Conservation (phyloP, 2,888 invertebrate species). For the Nebria brevicollis region DNA sequence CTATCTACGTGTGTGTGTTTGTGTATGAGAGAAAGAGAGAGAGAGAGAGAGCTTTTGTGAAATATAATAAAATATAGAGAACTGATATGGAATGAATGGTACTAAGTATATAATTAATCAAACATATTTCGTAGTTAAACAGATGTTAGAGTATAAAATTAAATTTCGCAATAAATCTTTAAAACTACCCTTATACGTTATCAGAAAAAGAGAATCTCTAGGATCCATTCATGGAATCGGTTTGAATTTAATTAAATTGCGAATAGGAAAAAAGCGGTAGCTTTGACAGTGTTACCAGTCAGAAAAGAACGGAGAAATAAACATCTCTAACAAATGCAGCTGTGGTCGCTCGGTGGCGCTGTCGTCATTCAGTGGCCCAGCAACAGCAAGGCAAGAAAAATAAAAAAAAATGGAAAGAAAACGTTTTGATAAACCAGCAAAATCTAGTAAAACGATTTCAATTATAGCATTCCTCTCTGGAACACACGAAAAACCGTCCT, state of each 20-base stretch:
- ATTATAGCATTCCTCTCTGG: constrained; percentile 29
- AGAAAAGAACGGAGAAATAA: neutral
- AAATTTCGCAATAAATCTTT: neutral
- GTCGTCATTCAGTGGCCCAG: neutral
- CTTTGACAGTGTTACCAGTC: neutral
- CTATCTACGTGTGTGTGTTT: too few species aligned
- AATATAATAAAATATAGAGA: too few species aligned
- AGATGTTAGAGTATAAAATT: neutral
- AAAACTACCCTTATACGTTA: neutral
- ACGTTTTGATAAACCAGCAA: constrained; percentile 35
- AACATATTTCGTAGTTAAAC: too few species aligned
- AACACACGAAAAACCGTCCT: neutral
- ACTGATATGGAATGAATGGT: too few species aligned
- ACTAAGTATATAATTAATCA: too few species aligned
- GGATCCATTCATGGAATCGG: neutral
- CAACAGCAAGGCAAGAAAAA: neutral
- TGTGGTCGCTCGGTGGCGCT: neutral
- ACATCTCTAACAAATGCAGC: neutral
- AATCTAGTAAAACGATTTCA: constrained; percentile 26
- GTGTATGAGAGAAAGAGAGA: too few species aligned
- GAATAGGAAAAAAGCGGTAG: neutral
- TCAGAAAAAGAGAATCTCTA: neutral
- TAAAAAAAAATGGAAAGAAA: constrained; percentile 1
- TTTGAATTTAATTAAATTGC: constrained; percentile 1
- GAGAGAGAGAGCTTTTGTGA: too few species aligned